These are phyloP conservation scores for Helobdella robusta DNA, from an alignment of 2,888 invertebrate species.

Conservation along the genomic window DNA sequence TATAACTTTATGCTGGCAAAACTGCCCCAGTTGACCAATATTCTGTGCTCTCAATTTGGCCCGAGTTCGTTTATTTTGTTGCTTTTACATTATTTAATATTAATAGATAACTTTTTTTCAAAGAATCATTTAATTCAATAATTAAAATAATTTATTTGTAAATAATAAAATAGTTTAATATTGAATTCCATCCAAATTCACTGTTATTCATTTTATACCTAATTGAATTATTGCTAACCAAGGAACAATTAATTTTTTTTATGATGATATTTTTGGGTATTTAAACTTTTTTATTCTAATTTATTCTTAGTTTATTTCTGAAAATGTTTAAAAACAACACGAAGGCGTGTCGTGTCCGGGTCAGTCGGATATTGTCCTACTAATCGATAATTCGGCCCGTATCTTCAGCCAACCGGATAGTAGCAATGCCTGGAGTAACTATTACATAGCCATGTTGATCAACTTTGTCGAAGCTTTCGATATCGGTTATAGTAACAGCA, in stretches of 20 bases:
- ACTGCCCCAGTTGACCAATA: conserved; percentile 1
- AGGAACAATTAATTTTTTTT: too few species aligned
- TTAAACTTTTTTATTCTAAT: background rate
- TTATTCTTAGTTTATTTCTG: background rate
- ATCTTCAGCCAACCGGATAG: conserved; percentile 17
- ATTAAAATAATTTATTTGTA: background rate
- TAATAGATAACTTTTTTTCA: background rate
- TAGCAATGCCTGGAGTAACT: conserved; percentile 24
- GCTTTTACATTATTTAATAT: background rate
- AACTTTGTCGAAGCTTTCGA: conserved; percentile 21
- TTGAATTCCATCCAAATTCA: too few species aligned
- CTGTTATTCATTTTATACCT: too few species aligned
- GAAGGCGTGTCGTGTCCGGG: conserved; percentile 28
- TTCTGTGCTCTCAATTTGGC: conserved; percentile 21
- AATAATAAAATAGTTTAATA: background rate
- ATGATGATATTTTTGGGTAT: background rate
- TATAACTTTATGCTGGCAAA: conserved; percentile 19
- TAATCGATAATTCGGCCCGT: conserved; percentile 31
- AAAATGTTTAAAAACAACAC: background rate
- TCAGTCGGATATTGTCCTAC: conserved; percentile 29
- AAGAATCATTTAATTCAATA: background rate
- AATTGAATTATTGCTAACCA: too few species aligned
- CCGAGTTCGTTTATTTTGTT: background rate
- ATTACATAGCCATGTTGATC: conserved; percentile 25
- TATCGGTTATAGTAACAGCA: conserved; percentile 6